A percentile compares a stretch with the other conserved stretches of the same genome.
Evolutionary conservation across 2,113 vertebrate species (phyloP).

Genomic region (Pycnonotus jocosus): DNA sequence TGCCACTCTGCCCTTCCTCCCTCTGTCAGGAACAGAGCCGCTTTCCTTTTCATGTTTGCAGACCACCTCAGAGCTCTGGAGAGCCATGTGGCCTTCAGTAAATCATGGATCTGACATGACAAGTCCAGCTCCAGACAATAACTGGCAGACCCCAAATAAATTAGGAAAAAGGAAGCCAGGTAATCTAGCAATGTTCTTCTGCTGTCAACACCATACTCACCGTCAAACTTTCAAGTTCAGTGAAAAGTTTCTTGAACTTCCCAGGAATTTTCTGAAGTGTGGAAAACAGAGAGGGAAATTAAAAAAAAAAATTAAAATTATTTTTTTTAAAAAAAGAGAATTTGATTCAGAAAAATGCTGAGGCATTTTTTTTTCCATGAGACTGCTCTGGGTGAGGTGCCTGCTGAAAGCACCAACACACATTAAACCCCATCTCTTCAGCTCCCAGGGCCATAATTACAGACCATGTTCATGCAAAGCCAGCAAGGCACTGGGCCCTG

Average conservation of each 20-base stretch:
- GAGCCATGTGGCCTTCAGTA: background rate
- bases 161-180: background rate
- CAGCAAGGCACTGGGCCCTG: background rate
- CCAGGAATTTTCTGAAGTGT: slow-evolving; percentile 90
- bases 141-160: background rate
- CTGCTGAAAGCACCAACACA: background rate
- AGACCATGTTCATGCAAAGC: background rate
- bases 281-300: background rate
- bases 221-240: slow-evolving; percentile 92
- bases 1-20: background rate
- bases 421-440: background rate
- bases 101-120: background rate
- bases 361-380: background rate
- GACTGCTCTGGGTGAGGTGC: background rate
- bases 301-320: no score
- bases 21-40: background rate
- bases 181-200: background rate
- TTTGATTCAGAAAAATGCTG: background rate
- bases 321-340: background rate
- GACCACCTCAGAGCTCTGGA: background rate
- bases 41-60: background rate
- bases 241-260: slow-evolving; percentile 96
- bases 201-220: slow-evolving; percentile 69
- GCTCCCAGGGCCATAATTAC: background rate
- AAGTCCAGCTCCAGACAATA: background rate